Percentiles rank a stretch among this genome's conserved stretches.
Conservation (phyloP, 1,140 invertebrate genomes). For the Phortica variegata region DNA sequence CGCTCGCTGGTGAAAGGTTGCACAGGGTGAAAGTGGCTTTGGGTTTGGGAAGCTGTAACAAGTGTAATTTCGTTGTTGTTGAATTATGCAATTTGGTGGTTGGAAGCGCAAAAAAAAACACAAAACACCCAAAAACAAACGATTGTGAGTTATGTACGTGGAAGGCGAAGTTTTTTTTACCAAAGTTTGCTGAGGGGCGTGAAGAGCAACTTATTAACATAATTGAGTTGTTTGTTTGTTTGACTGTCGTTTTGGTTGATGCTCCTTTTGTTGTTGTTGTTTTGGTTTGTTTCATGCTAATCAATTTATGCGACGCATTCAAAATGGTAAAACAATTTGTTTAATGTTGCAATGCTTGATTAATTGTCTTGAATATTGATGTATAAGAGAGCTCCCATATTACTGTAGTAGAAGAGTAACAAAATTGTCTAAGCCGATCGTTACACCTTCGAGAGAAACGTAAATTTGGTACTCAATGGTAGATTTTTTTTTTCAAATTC, state of each 20-base stretch:
- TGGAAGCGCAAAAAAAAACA: neutral
- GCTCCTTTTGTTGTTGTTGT: neutral
- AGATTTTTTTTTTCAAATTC: too few species aligned
- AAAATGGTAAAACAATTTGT: neutral
- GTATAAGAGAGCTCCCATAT: too few species aligned
- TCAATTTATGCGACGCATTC: neutral
- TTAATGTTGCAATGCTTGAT: too few species aligned
- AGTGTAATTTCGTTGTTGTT: constrained; percentile 23
- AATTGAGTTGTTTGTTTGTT: constrained; percentile 47
- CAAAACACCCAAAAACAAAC: neutral
- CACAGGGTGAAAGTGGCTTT: constrained; percentile 1
- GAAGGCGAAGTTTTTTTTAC: constrained; percentile 14
- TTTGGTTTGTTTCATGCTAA: neutral
- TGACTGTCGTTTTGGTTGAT: neutral
- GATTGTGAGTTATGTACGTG: constrained; percentile 7
- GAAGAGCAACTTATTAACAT: constrained; percentile 51
- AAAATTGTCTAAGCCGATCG: too few species aligned
- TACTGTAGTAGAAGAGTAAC: too few species aligned
- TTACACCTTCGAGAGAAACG: too few species aligned
- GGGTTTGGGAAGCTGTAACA: constrained; percentile 23
- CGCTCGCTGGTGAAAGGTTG: constrained; percentile 36
- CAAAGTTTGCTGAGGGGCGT: constrained; percentile 38
- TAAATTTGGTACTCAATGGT: too few species aligned
- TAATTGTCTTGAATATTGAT: too few species aligned
- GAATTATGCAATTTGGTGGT: neutral